phyloP scores from a whole-genome alignment of 2,113 vertebrate genomes.

The Hippolais icterina region DNA sequence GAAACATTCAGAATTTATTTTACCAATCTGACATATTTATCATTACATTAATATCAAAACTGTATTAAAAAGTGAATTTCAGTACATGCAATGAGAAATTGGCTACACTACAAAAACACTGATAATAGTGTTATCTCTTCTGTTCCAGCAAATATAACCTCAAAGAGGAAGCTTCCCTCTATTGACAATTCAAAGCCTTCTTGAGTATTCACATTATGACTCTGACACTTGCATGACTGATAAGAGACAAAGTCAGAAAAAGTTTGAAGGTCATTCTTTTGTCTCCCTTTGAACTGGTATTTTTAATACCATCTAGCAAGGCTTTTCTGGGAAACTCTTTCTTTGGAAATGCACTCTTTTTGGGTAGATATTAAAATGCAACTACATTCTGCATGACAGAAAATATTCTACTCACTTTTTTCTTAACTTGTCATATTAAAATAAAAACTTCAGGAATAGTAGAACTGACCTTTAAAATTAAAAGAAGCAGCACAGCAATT shows the following conservation, averaged over 20 bases:
- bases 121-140: slow-evolving; percentile 70
- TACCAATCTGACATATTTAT: slow-evolving; percentile 48
- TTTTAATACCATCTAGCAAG: slow-evolving; percentile 25
- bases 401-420: background rate
- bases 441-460: background rate
- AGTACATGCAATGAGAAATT: slow-evolving; percentile 59
- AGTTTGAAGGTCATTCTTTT: slow-evolving; percentile 72
- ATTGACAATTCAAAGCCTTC: slow-evolving; percentile 69
- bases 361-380: background rate
- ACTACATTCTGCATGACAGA: background rate
- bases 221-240: slow-evolving; percentile 66
- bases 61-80: slow-evolving; percentile 47
- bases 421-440: background rate
- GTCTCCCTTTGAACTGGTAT: slow-evolving; percentile 30
- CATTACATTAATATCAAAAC: slow-evolving; percentile 59
- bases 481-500: background rate
- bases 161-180: slow-evolving; percentile 45
- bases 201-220: slow-evolving; percentile 58
- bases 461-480: background rate
- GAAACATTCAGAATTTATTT: slow-evolving; percentile 22
- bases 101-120: slow-evolving; percentile 62
- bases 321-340: background rate
- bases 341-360: background rate
- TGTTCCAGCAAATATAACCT: slow-evolving; percentile 57
- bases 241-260: slow-evolving; percentile 66